Conservation (phyloP, 2,888 invertebrate genomes). For the Zygothrica quintamaculata region DNA sequence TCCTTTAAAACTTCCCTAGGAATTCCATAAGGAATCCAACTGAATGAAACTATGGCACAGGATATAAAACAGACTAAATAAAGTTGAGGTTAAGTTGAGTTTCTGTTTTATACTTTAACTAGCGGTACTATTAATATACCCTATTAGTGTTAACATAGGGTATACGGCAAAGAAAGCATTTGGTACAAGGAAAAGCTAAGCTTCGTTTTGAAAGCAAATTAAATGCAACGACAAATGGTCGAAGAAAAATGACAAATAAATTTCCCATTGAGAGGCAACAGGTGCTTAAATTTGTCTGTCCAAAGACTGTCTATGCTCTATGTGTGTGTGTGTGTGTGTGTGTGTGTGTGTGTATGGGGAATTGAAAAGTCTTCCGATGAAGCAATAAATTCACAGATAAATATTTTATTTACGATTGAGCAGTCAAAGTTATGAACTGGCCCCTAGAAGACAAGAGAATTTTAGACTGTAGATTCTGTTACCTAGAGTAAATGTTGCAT, state of each 20-base stretch:
- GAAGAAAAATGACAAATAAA: slow-evolving; percentile 69
- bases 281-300: slow-evolving; percentile 40
- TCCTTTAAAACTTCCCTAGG: too few species aligned
- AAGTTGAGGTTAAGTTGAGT: background rate
- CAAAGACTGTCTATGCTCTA: background rate
- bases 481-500: background rate
- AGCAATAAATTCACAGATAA: slow-evolving; percentile 82
- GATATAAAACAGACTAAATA: too few species aligned
- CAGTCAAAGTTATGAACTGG: slow-evolving; percentile 19
- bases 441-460: slow-evolving; percentile 4
- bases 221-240: slow-evolving; percentile 74
- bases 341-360: slow-evolving; percentile 31
- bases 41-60: too few species aligned
- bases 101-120: too few species aligned
- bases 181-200: slow-evolving; percentile 60
- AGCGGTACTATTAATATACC: slow-evolving; percentile 1
- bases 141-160: background rate
- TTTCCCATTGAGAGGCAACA: slow-evolving; percentile 60
- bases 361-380: slow-evolving; percentile 76
- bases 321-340: background rate
- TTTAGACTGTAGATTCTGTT: background rate
- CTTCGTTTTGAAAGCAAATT: slow-evolving; percentile 71
- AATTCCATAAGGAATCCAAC: too few species aligned
- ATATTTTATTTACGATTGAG: slow-evolving; percentile 77
- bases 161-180: slow-evolving; percentile 27